Percentiles rank a stretch among this genome's conserved stretches.
Evolutionary conservation across 2,888 invertebrate genomes (phyloP).

Genomic region (Pyralis farinalis): DNA sequence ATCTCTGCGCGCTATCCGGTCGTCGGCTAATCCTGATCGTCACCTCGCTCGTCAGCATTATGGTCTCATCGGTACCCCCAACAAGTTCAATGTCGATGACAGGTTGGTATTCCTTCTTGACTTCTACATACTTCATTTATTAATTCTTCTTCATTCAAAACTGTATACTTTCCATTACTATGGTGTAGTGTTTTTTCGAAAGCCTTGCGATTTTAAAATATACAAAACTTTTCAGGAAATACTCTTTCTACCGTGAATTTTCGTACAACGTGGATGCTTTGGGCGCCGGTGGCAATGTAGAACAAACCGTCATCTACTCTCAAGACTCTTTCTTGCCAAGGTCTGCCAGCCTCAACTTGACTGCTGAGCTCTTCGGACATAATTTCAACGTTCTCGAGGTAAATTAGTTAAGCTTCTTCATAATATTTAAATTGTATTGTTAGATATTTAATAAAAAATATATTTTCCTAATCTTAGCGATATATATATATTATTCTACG

Average conservation of each 20-base stretch:
- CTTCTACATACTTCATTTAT: no score
- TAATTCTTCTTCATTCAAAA: no score
- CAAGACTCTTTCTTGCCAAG: conserved; percentile 91
- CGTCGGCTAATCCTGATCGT: conserved; percentile 89
- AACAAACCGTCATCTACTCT: conserved; percentile 89
- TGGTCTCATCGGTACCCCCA: conserved; percentile 74
- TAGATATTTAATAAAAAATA: no score
- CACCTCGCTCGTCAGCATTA: conserved; percentile 76
- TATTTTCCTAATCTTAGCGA: no score
- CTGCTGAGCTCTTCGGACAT: conserved; percentile 89
- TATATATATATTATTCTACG: no score
- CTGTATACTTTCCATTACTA: no score
- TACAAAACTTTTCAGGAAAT: conserved; percentile 83
- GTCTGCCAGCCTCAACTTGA: conserved; percentile 86
- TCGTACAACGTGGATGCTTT: conserved; percentile 87
- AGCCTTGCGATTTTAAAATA: no score
- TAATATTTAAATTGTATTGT: no score
- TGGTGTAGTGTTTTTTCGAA: no score
- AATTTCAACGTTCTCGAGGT: conserved; percentile 89
- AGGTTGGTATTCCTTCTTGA: conserved; percentile 56
- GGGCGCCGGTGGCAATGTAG: conserved; percentile 85
- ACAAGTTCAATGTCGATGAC: conserved; percentile 84
- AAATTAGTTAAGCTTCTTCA: no score
- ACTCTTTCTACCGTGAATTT: conserved; percentile 88
- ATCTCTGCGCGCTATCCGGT: conserved; percentile 88